phyloP scores from a whole-genome alignment of 1,140 invertebrate genomes.

The Papilio helenus region DNA sequence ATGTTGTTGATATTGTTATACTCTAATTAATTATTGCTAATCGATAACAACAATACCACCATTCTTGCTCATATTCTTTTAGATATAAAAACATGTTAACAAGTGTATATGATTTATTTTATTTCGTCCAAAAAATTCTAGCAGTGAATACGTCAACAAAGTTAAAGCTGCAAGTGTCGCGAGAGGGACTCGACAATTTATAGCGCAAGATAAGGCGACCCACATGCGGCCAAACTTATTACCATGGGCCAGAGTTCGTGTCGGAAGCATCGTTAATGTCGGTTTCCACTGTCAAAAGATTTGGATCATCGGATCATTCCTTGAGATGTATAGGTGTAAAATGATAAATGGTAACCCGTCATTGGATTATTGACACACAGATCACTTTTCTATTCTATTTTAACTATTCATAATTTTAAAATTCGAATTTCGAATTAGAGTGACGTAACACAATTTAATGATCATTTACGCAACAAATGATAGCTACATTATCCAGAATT shows the following conservation, averaged over 20 bases:
- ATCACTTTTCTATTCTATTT: too few relatives aligned
- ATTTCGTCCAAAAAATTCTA: neutral
- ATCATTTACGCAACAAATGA: neutral
- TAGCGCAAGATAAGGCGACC: conserved; percentile 1
- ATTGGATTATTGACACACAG: too few relatives aligned
- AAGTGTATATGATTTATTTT: too few relatives aligned
- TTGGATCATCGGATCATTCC: too few relatives aligned
- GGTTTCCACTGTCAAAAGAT: neutral
- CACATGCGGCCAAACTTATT: conserved; percentile 19
- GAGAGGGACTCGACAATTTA: conserved; percentile 10
- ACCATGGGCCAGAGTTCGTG: neutral
- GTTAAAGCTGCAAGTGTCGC: neutral
- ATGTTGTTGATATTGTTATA: neutral
- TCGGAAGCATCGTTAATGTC: neutral
- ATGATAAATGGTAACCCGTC: too few relatives aligned
- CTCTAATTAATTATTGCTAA: too few relatives aligned
- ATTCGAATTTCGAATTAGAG: too few relatives aligned
- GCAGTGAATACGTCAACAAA: neutral
- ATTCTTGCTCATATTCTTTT: too few relatives aligned
- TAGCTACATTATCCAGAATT: neutral
- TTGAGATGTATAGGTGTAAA: too few relatives aligned
- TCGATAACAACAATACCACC: too few relatives aligned
- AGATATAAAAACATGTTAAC: neutral
- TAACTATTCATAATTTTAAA: too few relatives aligned
- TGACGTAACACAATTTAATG: neutral